Evolutionary conservation across 2,113 vertebrate species (phyloP), one percentile per base, ranked within the genome.

Genomic region (Azemiops feae): DNA sequence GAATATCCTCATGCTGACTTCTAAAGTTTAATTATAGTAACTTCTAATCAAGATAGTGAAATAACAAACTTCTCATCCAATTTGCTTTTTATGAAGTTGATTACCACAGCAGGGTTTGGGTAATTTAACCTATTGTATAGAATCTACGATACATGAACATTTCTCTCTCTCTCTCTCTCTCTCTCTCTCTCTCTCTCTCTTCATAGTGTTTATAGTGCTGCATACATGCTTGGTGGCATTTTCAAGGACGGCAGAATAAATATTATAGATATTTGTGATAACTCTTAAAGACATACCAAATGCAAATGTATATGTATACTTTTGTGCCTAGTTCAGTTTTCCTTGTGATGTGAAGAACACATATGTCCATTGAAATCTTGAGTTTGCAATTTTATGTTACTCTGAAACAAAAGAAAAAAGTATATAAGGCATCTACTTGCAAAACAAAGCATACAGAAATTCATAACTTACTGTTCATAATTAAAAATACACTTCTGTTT

Each of bases 1-100:
- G 58, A 60, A 60, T 69, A n/a, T 69, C 64, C 30, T 69, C 64
- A 69, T 69, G 64, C 64, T 69, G 64, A 69, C 64, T 69, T 69
- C 30, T 69, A 60, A 93, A 74, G 2, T 85, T 16, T 85, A 45
- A 52, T 85, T 12, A 85, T 18, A 92, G 85, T 87, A 92, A 0
- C 0, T 54, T 69, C 20, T 94, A 94, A 85, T 95, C 85, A 94
- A 92, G 92, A 69, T 69, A 11, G 27, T 89, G 27, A 89, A 92
- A 20, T 34, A 87, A 39, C 60, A 53, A 88, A 58, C 3, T 87
- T 60, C 39, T 57, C 23, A 18, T 81, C 53, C 89, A 69, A 16
- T 34, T 22, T 47, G 39, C 16, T 45, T 91, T n/a, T 45, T 47
- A 23, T 92, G 45, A 88, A 52, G 11, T 88, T 60, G 50, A 92